Evolutionary conservation across 1,140 invertebrate genomes (phyloP), one percentile per base, ranked within the genome.

Genomic region (Ips nitidus): DNA sequence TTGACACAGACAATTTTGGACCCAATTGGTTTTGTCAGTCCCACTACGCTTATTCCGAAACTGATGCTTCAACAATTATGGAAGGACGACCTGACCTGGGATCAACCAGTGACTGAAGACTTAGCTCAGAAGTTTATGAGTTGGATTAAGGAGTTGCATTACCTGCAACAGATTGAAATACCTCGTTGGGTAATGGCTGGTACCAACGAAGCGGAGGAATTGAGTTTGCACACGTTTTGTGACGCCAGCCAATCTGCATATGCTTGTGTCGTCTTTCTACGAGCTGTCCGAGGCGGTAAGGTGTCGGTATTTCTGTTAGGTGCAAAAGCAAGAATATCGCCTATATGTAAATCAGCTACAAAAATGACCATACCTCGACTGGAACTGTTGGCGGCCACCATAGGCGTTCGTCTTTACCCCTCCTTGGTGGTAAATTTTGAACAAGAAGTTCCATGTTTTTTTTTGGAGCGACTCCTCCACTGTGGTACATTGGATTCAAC

Each of bases 401-500:
- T 72, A 37, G 68, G 50, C 38, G 61, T 60, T 40, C 7, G 66
- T 55, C 61, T 66, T 39, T 64, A 70, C 39, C 45, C n/a, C 22
- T 50, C 22, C 57, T 38, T 71, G 22, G 62, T 36, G 47, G 41
- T 66, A 72, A 63, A 60, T 60, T 41, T 70, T 5, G 8, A 69
- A 22, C 50, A 22, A 5, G 60, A 71, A 38, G 40, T 52, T n/a
- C 39, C 65, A 41, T 50, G 53, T 39, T 56, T 53, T 22, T 53
- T 57, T 52, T 71, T 74, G 73, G 71, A 62, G 42, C 39, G 71
- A 74, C 55, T 77, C 78, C 1, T 74, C 74, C 36, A 79, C 74
- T 1, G 70, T 76, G 36, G 55, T 78, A 39, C 52, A 72, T 0
- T 76, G 76, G 75, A 75, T 78, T 47, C 52, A 69, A 50, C 57